Conservation (phyloP, 2,113 vertebrate species). For the Ranitomeya imitator region DNA sequence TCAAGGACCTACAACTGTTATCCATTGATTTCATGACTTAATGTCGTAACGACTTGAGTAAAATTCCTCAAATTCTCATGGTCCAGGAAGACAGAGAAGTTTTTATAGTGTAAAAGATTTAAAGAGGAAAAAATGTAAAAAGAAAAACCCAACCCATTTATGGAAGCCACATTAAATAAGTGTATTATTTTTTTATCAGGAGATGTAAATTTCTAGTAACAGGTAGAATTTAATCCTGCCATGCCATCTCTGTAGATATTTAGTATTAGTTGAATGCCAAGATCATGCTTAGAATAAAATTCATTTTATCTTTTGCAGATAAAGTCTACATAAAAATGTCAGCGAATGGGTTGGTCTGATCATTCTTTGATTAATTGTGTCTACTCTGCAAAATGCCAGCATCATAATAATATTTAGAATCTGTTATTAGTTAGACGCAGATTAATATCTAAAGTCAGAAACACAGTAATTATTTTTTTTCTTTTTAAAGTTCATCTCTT, state of each 20-base stretch:
- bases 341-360: constrained; percentile 1
- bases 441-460: constrained; percentile 26
- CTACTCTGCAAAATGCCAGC: constrained; percentile 28
- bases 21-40: no score
- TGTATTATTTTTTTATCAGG: neutral
- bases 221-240: neutral
- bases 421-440: constrained; percentile 13
- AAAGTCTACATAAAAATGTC: constrained; percentile 18
- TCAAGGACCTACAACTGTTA: no score
- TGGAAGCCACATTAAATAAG: neutral
- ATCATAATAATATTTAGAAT: constrained; percentile 29
- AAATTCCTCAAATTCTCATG: no score
- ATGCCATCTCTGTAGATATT: neutral
- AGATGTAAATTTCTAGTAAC: neutral
- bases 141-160: neutral
- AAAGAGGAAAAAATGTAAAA: neutral
- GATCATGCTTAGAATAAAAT: neutral
- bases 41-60: no score
- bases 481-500: constrained; percentile 16
- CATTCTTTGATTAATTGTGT: constrained; percentile 12
- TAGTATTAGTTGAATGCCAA: neutral
- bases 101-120: neutral
- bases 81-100: neutral
- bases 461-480: constrained; percentile 14
- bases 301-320: constrained; percentile 6